Evolutionary conservation across 2,797 vertebrate species (phyloP), one percentile per base, ranked within the genome.

Genomic region (Iguana delicatissima): DNA sequence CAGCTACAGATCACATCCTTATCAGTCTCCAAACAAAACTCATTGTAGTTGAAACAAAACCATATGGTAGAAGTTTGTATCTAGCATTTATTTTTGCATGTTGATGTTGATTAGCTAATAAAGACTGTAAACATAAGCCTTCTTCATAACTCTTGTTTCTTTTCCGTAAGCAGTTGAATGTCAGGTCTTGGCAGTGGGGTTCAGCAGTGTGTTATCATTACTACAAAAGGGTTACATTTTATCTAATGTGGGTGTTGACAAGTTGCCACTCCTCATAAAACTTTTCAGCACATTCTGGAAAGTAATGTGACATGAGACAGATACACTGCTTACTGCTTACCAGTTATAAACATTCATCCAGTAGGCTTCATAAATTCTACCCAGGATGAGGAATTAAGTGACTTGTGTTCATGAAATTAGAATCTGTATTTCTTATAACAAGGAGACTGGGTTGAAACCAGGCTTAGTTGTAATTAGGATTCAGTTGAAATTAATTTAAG

Each of bases 101-200:
- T 98, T 98, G 98, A 97, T 98, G 97, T 98, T 98, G 97, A 97
- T 98, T 98, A 98, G 98, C 96, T 98, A 99, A 98, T 98, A 98
- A 97, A 97, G 96, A 98, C 98, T 98, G 98, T 98, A 98, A 96
- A 97, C 98, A 98, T 98, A 97, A 97, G 97, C 96, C 97, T 95
- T 96, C 96, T 96, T 97, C 97, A 97, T 97, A 97, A 97, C 94
- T 96, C 96, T 95, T 91, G 96, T 96, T 97, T 96, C 95, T 97
- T 96, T 97, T 96, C 93, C 95, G 96, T 93, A 92, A 95, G 93
- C 92, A 89, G 26, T 84, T 92, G 35, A 91, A 93, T 89, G 90
- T 74, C 93, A 87, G 46, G 9, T 82, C 57, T 82, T 35, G 16
- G 42, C 22, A 20, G 4, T 10, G 32, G n/a, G 50, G 22, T 85